Evolutionary conservation across 2,113 vertebrate species (phyloP), one percentile per base, ranked within the genome.

Genomic region (Cyanoliseus patagonus): DNA sequence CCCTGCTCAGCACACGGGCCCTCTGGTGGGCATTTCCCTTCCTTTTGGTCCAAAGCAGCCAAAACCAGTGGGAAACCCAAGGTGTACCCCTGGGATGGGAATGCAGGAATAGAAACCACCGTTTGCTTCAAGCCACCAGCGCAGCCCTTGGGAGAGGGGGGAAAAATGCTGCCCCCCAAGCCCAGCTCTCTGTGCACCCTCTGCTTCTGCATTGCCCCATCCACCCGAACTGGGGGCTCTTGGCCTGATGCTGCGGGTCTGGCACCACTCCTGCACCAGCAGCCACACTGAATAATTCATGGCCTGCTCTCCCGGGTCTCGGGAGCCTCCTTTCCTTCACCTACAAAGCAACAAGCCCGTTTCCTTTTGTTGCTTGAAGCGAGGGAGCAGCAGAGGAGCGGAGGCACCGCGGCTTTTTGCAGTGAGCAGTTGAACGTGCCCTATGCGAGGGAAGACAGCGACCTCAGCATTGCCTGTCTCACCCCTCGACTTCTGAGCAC

Each of bases 191-290:
- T 7, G 0, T 18, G 22, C 14, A 13, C 25, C 63, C 39, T 37
- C 31, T 55, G 44, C 27, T 44, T 30, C 57, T 1, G 11, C 31
- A 41, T 35, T 59, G 33, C 57, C 57, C 55, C 17, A 17, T 10
- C 42, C 55, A 1, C 15, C 75, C 15, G 3, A 47, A 77, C 5
- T 4, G 0, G 0, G 35, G 44, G 28, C 1, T 91, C 35, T 39
- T 0, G 2, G 27, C 31, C 46, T 0, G 4, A 4, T 7, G 27
- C 74, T 5, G 39, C 6, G 2, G 42, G 22, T 72, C 41, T 35
- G 15, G 1, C 30, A 4, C 30, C 30, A 0, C 27, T 73, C 70
- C 80, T 28, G 41, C 41, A 16, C 83, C 1, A 2, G 11, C 22
- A 41, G 75, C 51, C 18, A 3, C 4, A 0, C 64, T 86, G 86